Evolutionary conservation across 2,888 invertebrate genomes (phyloP), one percentile per base, ranked within the genome.

Genomic region (Macrophya alboannulata): DNA sequence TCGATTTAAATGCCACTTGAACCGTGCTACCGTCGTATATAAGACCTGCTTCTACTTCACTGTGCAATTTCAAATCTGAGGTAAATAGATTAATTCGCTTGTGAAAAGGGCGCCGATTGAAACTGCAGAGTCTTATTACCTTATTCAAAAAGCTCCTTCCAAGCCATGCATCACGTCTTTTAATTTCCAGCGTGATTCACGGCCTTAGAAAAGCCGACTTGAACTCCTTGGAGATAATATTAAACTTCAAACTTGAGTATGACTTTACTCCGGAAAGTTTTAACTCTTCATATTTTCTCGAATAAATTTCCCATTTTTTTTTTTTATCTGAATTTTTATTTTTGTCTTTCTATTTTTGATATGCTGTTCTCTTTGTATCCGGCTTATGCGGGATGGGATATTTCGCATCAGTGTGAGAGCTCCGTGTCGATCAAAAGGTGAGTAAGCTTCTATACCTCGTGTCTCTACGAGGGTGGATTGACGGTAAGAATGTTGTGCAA

Each of bases 1-100:
- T 65, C 68, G 83, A 83, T 83, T 83, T 21, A 40, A 68, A 68
- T 83, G 51, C 48, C 68, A 83, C 83, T 83, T n/a, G n/a, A 48
- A 68, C 68, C 83, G 37, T 71, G 83, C 40, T 43, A 43, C 43
- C 4, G 15, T 51, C 21, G 43, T 43, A 48, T 48, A 48, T 25
- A 12, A 31, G 31, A 77, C 31, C 51, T 8, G 51, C 15, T 77
- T 31, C 21, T 15, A 25, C 25, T 4, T 25, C 6, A 21, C 71
- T 37, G 12, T 77, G 51, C 5, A 37, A 77, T 55, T 10, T 43
- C n/a, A 40, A 17, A 74, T 74, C 43, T 68, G 37, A 37, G 37
- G 37, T 68, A 68, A 37, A 68, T 37, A 17, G 37, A 15, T 37
- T 68, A 68, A 68, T 68, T 68, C 12, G 6, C 10, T 62, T 10